These are phyloP conservation scores for Ibycter americanus DNA, from an alignment of 2,797 vertebrate genomes.

Conservation along the genomic window DNA sequence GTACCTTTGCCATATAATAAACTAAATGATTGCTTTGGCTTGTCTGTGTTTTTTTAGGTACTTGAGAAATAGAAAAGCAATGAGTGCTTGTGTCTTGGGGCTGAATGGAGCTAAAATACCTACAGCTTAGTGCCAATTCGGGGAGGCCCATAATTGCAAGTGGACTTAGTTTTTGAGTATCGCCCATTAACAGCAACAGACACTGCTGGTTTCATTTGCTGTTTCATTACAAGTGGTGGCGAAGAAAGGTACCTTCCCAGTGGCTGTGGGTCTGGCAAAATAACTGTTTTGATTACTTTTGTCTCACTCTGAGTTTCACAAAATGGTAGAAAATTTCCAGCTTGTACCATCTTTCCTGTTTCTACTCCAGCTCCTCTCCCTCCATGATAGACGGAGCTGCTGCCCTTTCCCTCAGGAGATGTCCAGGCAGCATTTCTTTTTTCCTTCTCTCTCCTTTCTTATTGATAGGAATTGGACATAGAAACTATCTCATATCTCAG, in stretches of 20 bases:
- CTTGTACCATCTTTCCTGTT: neutral
- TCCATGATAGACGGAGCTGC: neutral
- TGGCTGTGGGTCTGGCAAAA: neutral
- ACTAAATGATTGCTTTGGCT: conserved; percentile 34
- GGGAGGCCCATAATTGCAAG: neutral
- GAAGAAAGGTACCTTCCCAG: neutral
- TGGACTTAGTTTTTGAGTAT: neutral
- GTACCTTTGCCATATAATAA: conserved; percentile 17
- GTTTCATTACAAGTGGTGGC: neutral
- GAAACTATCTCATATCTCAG: neutral
- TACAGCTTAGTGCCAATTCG: neutral
- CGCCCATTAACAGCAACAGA: neutral
- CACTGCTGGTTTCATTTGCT: neutral
- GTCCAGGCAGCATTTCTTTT: neutral
- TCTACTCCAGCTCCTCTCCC: neutral
- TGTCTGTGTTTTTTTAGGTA: neutral
- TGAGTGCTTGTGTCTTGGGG: neutral
- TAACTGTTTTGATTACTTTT: neutral
- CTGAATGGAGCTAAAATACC: neutral
- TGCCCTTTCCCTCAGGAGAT: neutral
- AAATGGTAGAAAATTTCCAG: neutral
- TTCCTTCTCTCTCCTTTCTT: neutral
- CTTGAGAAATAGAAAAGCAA: conserved; percentile 18
- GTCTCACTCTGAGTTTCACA: neutral
- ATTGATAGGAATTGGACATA: neutral